Evolutionary conservation across 2,797 vertebrate species (phyloP).

Genomic region (Mormyrus proboscirostris): DNA sequence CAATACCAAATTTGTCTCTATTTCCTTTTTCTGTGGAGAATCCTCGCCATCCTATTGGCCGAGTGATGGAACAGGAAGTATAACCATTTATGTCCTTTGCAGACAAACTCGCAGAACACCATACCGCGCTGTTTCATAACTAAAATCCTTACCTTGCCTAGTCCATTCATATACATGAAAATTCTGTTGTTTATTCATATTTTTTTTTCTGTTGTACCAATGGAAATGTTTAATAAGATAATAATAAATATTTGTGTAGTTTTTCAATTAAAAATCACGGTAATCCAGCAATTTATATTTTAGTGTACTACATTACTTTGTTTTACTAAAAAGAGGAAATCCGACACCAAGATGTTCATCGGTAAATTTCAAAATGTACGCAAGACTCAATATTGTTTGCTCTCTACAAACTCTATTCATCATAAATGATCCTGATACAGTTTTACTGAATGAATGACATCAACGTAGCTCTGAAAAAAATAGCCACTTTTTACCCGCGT

Average conservation of each 20-base stretch:
- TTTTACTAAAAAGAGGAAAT: not conserved
- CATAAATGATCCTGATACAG: not conserved
- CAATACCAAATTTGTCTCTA: constrained; percentile 62
- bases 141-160: constrained; percentile 18
- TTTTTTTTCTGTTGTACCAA: not conserved
- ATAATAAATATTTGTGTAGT: not conserved
- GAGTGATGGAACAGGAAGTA: constrained; percentile 55
- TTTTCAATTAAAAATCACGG: not conserved
- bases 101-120: constrained; percentile 24
- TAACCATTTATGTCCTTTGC: constrained; percentile 60
- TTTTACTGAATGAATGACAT: not conserved
- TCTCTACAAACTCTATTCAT: not conserved
- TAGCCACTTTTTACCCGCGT: not conserved
- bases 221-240: not conserved
- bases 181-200: not conserved
- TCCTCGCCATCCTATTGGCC: constrained; percentile 63
- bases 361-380: not conserved
- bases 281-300: not conserved
- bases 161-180: constrained; percentile 11
- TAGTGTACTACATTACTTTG: not conserved
- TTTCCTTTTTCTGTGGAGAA: constrained; percentile 65
- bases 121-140: constrained; percentile 21
- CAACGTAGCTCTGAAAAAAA: not conserved
- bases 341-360: not conserved
- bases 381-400: not conserved